These are phyloP conservation scores for Empis stercorea DNA, from an alignment of 2,888 invertebrate genomes.

Conservation along the genomic window DNA sequence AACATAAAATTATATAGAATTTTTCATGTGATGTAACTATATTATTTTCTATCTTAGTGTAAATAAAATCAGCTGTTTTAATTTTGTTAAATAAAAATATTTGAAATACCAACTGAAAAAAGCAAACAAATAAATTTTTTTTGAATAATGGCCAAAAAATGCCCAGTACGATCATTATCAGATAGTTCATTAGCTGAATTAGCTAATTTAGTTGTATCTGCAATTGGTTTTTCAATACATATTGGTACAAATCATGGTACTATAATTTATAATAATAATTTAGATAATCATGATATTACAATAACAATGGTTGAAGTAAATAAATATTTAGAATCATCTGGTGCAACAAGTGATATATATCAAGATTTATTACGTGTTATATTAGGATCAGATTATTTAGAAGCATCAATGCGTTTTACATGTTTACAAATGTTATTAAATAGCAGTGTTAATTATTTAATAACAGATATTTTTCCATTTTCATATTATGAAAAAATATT, in stretches of 20 bases:
- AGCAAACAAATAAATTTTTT: too few relatives aligned
- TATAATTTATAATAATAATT: conserved; percentile 24
- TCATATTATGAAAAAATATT: conserved; percentile 58
- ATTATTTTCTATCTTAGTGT: too few relatives aligned
- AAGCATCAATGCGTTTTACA: conserved; percentile 52
- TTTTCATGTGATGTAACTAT: too few relatives aligned
- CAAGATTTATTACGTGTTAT: conserved; percentile 54
- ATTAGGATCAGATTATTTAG: conserved; percentile 50
- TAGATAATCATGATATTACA: conserved; percentile 33
- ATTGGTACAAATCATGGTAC: conserved; percentile 45
- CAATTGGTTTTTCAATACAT: conserved; percentile 43
- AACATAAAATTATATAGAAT: too few relatives aligned
- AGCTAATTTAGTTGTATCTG: conserved; percentile 48
- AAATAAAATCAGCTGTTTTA: too few relatives aligned
- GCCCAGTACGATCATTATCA: conserved; percentile 45
- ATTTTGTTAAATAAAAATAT: too few relatives aligned
- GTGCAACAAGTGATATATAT: conserved; percentile 53
- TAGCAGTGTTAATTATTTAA: conserved; percentile 49
- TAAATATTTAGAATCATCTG: conserved; percentile 45
- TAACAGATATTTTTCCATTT: conserved; percentile 56
- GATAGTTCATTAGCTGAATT: conserved; percentile 46
- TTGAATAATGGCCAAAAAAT: conserved; percentile 48
- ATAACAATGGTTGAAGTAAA: conserved; percentile 47
- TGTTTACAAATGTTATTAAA: conserved; percentile 51
- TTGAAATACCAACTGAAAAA: too few relatives aligned